Evolutionary conservation across 2,797 vertebrate species (phyloP).

Genomic region (Arctocebus calabarensis): DNA sequence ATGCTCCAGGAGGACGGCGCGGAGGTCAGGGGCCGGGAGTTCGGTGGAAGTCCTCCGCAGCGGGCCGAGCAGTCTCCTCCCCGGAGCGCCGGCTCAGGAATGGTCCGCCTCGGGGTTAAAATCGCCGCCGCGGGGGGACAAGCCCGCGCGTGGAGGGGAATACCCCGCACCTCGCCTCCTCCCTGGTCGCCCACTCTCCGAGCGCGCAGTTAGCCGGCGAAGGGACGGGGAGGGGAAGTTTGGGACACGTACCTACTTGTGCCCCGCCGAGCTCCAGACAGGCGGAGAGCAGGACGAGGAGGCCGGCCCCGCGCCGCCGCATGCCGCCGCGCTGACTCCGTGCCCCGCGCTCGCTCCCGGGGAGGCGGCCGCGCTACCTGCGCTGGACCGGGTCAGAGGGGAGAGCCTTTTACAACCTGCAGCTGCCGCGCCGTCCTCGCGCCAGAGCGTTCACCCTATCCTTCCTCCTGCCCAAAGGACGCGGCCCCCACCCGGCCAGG

Average conservation of each 20-base stretch:
- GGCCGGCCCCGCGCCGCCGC: background rate
- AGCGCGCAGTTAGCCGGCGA: background rate
- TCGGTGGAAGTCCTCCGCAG: too few species aligned
- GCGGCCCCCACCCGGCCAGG: background rate
- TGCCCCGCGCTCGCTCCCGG: background rate
- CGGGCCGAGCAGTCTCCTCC: background rate
- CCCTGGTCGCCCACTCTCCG: background rate
- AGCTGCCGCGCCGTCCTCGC: background rate
- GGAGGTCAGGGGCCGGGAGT: background rate
- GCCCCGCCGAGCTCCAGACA: slow-evolving; percentile 58
- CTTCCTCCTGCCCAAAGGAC: background rate
- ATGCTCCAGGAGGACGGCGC: background rate
- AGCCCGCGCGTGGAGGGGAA: background rate
- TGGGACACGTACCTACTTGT: slow-evolving; percentile 57
- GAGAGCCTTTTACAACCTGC: background rate
- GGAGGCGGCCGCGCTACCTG: background rate
- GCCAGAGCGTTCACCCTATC: fast-evolving
- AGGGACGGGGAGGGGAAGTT: background rate
- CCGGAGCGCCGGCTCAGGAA: fast-evolving
- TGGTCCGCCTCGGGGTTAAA: fast-evolving
- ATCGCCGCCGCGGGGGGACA: background rate
- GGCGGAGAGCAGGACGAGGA: slow-evolving; percentile 39
- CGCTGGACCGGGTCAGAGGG: background rate
- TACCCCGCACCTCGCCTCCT: background rate
- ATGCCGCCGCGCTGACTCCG: background rate